Conservation (phyloP, 2,797 vertebrate species). For the Eptatretus atami region DNA sequence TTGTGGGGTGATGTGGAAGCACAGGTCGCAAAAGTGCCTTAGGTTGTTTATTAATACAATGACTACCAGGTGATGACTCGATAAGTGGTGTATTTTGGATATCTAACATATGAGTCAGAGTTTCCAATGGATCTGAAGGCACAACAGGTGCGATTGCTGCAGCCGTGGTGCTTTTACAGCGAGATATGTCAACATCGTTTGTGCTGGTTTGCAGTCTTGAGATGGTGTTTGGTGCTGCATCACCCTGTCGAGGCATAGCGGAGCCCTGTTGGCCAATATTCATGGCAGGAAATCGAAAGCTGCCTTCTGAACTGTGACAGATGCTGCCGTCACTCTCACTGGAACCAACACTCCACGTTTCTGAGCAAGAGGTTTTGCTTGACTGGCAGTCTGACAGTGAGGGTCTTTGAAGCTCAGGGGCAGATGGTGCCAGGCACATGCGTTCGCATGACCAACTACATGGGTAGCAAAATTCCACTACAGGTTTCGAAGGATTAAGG, state of each 20-base stretch:
- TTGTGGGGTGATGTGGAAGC: constrained; percentile 12
- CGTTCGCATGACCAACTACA: constrained; percentile 63
- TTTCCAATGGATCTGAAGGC: not conserved
- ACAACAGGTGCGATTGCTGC: not conserved
- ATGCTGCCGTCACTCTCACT: constrained; percentile 12
- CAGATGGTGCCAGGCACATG: constrained; percentile 28
- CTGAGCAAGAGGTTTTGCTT: constrained; percentile 30
- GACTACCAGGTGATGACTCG: constrained; percentile 11
- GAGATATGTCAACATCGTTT: not conserved
- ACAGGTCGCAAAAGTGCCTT: constrained; percentile 25
- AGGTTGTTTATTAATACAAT: constrained; percentile 13
- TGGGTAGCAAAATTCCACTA: constrained; percentile 51
- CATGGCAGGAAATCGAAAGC: constrained; percentile 15
- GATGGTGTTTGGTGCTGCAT: constrained; percentile 28
- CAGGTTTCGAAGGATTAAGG: not conserved
- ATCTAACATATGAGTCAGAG: constrained; percentile 14
- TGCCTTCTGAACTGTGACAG: constrained; percentile 15
- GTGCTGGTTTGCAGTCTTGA: constrained; percentile 14
- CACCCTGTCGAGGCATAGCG: constrained; percentile 25
- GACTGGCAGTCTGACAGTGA: constrained; percentile 18
- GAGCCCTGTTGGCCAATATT: constrained; percentile 11
- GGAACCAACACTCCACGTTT: constrained; percentile 22
- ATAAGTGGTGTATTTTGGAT: constrained; percentile 15
- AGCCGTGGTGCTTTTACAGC: not conserved
- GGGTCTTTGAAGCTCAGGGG: constrained; percentile 16